Evolutionary conservation across 2,797 vertebrate genomes (phyloP), one percentile per base, ranked within the genome.

Genomic region (Poeciliopsis gracilis): DNA sequence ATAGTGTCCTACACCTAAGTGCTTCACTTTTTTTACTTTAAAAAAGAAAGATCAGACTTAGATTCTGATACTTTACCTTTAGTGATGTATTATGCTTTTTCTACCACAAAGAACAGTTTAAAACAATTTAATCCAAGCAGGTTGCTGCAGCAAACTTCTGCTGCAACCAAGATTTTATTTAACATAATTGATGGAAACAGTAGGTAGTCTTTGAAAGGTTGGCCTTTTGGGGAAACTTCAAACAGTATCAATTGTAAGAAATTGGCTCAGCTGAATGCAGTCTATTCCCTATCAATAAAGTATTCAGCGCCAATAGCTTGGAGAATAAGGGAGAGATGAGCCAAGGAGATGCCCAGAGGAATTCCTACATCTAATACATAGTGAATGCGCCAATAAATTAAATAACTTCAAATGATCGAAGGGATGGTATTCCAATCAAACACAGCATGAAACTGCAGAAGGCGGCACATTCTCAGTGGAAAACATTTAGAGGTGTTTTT

Each of bases 171-270:
- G 79, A 88, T 88, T 87, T 86, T 82, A 9, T 55, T 55, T 91
- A 94, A 92, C 93, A 92, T 95, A 93, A 94, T 93, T 94, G 92
- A 95, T 95, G 90, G 94, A 94, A 95, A 94, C 91, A 92, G 89
- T 72, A 90, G 82, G 84, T 82, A 76, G 82, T 84, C 92, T 92
- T 93, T 95, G 93, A 94, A 94, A 74, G 28, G 73, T 51, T 51
- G 20, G 78, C 77, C 91, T 76, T 85, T 80, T 79, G 88, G 89
- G 92, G 53, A 57, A 76, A 90, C 93, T 94, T 96, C 94, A 94
- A 95, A 94, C 90, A 90, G 90, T 93, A 94, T 95, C 93, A 95
- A 94, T 95, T 95, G 95, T 94, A 93, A 93, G 90, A 95, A 92
- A 92, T 94, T 86, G 87, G 84, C 93, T 93, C 90, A 13, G 89